Percentiles rank a stretch among this genome's conserved stretches.
phyloP scores from a whole-genome alignment of 2,888 invertebrate genomes.

The Macrosiphum euphorbiae region DNA sequence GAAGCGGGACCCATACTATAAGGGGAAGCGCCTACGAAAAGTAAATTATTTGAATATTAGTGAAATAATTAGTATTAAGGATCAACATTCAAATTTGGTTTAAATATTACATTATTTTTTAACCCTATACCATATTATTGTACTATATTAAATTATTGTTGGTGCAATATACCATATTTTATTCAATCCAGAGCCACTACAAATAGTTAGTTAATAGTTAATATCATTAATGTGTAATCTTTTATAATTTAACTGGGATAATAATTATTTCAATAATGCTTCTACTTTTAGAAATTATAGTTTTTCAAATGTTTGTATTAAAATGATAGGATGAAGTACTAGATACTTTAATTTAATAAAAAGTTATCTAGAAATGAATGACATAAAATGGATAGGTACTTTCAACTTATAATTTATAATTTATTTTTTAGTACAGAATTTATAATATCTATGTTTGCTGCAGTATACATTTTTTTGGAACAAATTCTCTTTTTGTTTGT shows the following conservation, averaged over 20 bases:
- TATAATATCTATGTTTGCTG: no score
- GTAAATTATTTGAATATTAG: conserved; percentile 33
- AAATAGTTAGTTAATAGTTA: background rate
- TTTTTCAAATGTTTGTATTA: background rate
- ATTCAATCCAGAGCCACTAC: background rate
- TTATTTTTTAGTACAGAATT: no score
- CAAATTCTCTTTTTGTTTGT: background rate
- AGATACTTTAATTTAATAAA: background rate
- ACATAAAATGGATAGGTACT: no score
- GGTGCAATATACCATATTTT: background rate
- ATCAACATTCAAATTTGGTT: background rate
- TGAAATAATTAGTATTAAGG: conserved; percentile 13
- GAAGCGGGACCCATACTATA: conserved; percentile 88
- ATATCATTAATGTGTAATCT: background rate
- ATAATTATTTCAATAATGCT: background rate
- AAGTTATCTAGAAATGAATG: background rate
- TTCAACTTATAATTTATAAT: no score
- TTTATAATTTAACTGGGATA: background rate
- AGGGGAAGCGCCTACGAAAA: conserved; percentile 80
- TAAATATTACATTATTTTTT: background rate
- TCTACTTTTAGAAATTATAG: background rate
- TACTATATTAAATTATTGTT: background rate
- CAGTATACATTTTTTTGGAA: no score
- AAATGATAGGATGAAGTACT: background rate
- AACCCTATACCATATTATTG: background rate